phyloP scores from a whole-genome alignment of 37 sponge, comb jelly and placozoan genomes.

The Halisarca cf. caerulea region DNA sequence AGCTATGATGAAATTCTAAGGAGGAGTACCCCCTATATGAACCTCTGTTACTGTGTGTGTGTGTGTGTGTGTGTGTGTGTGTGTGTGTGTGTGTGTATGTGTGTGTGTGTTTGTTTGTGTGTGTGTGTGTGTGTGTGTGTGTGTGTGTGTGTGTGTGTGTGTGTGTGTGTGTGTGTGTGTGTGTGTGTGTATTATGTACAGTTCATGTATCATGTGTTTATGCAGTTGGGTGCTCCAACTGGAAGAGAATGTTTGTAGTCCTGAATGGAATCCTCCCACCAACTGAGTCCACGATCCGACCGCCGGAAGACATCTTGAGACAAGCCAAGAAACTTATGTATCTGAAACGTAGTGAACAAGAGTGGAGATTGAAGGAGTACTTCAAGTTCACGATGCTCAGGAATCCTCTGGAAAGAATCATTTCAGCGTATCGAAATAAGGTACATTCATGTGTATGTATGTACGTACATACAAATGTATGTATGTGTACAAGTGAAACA shows the following conservation, averaged over 20 bases:
- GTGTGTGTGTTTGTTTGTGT: too few relatives aligned
- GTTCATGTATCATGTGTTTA: too few relatives aligned
- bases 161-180: too few relatives aligned
- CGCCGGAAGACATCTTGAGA: constrained; percentile 32
- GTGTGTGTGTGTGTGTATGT: too few relatives aligned
- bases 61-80: too few relatives aligned
- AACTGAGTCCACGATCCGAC: constrained; percentile 25
- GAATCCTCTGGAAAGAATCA: constrained; percentile 56
- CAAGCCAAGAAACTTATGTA: constrained; percentile 31
- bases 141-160: too few relatives aligned
- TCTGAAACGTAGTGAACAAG: constrained; percentile 23
- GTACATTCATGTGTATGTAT: constrained; percentile 1
- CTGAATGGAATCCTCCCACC: constrained; percentile 54
- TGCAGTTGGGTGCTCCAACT: constrained; percentile 57
- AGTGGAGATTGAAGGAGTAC: constrained; percentile 23
- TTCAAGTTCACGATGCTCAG: constrained; percentile 68
- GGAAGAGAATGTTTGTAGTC: constrained; percentile 53
- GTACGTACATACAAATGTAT: neutral
- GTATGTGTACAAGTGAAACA: too few relatives aligned
- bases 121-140: too few relatives aligned
- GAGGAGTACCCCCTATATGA: too few relatives aligned
- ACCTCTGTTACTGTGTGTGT: too few relatives aligned
- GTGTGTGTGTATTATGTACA: too few relatives aligned
- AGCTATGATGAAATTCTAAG: too few relatives aligned
- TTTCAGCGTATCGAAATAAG: constrained; percentile 53